Percentiles rank a stretch among this genome's conserved stretches.
Conservation (phyloP, 2,113 vertebrate species). For the Grammomys surdaster region DNA sequence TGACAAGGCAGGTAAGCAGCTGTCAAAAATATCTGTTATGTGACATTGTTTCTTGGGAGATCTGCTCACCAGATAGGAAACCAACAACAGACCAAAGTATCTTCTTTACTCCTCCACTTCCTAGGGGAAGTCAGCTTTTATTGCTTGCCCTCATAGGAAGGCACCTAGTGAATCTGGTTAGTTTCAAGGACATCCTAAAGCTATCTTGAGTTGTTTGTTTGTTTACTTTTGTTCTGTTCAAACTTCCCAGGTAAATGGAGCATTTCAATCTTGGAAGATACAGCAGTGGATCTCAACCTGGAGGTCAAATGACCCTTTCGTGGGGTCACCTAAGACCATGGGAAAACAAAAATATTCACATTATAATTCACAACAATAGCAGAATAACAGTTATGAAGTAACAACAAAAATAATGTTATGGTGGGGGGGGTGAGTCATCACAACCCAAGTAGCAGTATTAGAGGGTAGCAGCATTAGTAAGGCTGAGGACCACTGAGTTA, state of each 20-base stretch:
- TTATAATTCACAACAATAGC: not conserved
- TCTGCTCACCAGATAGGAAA: not conserved
- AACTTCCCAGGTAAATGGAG: not conserved
- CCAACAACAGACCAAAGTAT: not conserved
- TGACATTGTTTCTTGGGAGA: not conserved
- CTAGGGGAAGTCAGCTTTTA: not conserved
- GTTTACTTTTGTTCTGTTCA: not conserved
- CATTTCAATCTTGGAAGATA: not conserved
- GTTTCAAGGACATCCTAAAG: not conserved
- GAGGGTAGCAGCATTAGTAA: not conserved
- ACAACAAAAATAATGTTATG: not conserved
- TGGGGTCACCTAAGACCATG: not conserved
- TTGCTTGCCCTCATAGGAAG: not conserved
- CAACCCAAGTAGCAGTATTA: not conserved
- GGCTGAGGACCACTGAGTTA: not conserved
- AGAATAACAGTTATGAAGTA: not conserved
- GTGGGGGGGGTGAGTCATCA: not conserved
- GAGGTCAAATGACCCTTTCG: not conserved
- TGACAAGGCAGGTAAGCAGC: slow-evolving; percentile 94
- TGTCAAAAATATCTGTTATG: not conserved
- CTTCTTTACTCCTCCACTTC: not conserved
- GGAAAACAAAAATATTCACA: not conserved
- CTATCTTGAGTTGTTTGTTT: not conserved
- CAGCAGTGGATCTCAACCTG: not conserved
- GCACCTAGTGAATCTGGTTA: not conserved